Evolutionary conservation across 2,888 invertebrate genomes (phyloP).

Genomic region (Phoenoteleia sp.): DNA sequence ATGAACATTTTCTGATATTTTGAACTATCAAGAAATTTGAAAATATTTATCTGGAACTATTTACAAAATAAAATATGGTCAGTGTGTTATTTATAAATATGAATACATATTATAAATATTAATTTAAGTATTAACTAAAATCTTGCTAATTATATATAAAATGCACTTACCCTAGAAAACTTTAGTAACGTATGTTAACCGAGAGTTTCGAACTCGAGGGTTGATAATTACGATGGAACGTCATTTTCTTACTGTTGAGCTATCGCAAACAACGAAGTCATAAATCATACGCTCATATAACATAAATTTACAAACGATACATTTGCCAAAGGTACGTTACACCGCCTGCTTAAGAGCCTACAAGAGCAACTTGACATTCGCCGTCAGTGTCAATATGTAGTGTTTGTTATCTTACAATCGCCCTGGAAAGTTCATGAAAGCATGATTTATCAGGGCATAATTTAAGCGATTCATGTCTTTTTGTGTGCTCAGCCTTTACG

Average conservation of each 20-base stretch:
- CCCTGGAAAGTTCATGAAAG: slow-evolving; percentile 31
- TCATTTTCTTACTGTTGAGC: slow-evolving; percentile 3
- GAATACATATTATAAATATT: too few species aligned
- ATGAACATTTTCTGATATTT: too few species aligned
- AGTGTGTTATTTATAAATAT: too few species aligned
- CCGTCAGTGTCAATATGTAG: slow-evolving; percentile 23
- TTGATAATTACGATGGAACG: neutral
- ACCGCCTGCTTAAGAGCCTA: slow-evolving; percentile 17
- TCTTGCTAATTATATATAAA: too few species aligned
- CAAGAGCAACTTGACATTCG: neutral
- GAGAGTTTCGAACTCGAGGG: neutral
- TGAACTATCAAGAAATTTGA: too few species aligned
- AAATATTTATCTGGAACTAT: too few species aligned
- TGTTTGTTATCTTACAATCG: slow-evolving; percentile 38
- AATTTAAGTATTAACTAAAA: too few species aligned
- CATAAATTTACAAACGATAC: slow-evolving; percentile 39
- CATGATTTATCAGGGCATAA: slow-evolving; percentile 9
- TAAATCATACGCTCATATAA: slow-evolving; percentile 14
- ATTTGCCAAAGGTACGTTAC: slow-evolving; percentile 22
- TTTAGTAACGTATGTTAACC: too few species aligned
- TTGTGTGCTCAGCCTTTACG: neutral
- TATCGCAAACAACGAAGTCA: slow-evolving; percentile 12
- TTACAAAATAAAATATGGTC: too few species aligned
- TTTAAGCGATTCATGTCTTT: slow-evolving; percentile 27
- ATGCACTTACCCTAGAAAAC: too few species aligned